Evolutionary conservation across 2,113 vertebrate species (phyloP), one percentile per base, ranked within the genome.

Genomic region (Platichthys flesus): DNA sequence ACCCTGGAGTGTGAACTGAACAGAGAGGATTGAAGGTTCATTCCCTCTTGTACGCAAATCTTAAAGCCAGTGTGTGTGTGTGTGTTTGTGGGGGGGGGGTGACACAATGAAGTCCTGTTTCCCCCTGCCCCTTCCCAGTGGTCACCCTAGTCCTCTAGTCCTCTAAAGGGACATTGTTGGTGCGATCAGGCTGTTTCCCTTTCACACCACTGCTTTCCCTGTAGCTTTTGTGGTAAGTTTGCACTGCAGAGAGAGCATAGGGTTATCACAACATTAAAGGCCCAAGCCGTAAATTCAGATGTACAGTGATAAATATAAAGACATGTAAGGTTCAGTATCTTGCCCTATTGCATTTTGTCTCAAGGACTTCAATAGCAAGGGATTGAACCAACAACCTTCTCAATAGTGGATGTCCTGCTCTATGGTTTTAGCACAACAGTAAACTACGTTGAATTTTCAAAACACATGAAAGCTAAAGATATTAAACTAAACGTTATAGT

Each of bases 91-190:
- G n/a, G 47, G 2, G 28, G 63, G 47, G 21, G 47, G 5, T 3
- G 35, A 60, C 55, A 79, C 49, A 82, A 78, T 71, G 31, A 71
- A 26, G 45, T 49, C 68, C 76, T 79, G 69, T 84, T 56, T 74
- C 35, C 79, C 71, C 47, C 31, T 61, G 35, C 75, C 62, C 51
- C 56, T 54, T 49, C 31, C 73, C 47, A 57, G 45, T 42, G n/a
- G 20, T 74, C 20, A 67, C 67, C 52, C 59, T 35, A 9, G 23
- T 67, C 51, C 26, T 78, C 66, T 58, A 9, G 23, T 67, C 51
- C 26, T 78, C 66, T 58, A 55, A 71, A 55, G 70, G 58, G 54
- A 42, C 76, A 72, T 83, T 81, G 76, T 84, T 74, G 54, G 51
- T 16, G 14, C 56, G 54, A 70, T 70, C 15, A 51, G 49, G 55